A percentile compares a stretch with the other conserved stretches of the same genome.
These are phyloP conservation scores for Altica lythri DNA, from an alignment of 2,888 invertebrate species.

Conservation along the genomic window DNA sequence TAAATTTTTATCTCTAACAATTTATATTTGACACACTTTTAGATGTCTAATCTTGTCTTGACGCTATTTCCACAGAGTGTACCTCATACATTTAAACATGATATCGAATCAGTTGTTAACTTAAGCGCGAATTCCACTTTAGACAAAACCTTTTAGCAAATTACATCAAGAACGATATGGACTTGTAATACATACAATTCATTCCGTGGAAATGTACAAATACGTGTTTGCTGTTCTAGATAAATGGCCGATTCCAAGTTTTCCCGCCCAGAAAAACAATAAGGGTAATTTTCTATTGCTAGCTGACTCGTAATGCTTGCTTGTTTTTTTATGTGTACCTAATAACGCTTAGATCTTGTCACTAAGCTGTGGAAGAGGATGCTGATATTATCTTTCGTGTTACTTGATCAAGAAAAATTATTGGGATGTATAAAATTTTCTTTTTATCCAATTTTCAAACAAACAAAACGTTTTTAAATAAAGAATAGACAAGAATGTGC, in stretches of 20 bases:
- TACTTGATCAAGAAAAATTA: no score
- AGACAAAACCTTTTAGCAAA: constrained; percentile 60
- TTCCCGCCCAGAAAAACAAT: neutral
- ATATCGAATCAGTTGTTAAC: constrained; percentile 59
- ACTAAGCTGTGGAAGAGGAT: no score
- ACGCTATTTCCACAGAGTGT: constrained; percentile 19
- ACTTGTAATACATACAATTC: constrained; percentile 47
- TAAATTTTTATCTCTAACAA: no score
- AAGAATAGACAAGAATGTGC: no score
- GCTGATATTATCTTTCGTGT: no score
- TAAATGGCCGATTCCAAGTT: constrained; percentile 33
- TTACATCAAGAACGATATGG: constrained; percentile 49
- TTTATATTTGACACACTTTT: constrained; percentile 15
- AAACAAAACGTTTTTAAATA: no score
- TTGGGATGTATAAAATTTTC: no score
- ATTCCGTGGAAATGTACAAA: constrained; percentile 45
- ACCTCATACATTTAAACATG: constrained; percentile 59
- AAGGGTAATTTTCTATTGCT: no score
- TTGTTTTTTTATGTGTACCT: no score
- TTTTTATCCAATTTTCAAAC: no score
- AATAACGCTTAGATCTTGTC: no score
- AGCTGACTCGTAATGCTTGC: no score
- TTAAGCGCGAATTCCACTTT: constrained; percentile 59
- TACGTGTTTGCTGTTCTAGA: constrained; percentile 39
- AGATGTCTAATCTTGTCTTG: neutral